Conservation (phyloP, 2,797 vertebrate species). For the Xiphorhynchus erythropygius region DNA sequence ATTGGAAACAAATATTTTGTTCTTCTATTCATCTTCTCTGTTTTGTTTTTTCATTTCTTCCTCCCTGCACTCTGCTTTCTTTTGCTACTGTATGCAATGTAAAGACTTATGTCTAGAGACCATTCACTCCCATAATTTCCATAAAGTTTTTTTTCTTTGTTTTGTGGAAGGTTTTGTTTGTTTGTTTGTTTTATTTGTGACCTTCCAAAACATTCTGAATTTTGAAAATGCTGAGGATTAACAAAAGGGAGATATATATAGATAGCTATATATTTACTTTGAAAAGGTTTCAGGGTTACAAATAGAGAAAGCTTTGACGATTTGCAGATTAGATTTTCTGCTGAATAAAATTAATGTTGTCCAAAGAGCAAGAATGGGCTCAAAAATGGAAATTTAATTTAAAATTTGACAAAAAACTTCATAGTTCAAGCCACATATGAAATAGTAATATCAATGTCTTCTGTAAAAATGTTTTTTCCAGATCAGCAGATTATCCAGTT, state of each 20-base stretch:
- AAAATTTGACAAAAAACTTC: not conserved
- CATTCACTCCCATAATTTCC: not conserved
- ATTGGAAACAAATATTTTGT: not conserved
- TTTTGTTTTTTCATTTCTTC: not conserved
- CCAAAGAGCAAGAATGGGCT: not conserved
- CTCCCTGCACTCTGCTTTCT: not conserved
- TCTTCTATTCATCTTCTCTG: not conserved
- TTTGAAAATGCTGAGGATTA: not conserved
- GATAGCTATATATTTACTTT: not conserved
- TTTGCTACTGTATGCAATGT: not conserved
- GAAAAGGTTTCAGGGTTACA: not conserved
- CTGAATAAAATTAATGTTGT: not conserved
- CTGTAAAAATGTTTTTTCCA: not conserved
- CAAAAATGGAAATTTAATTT: not conserved
- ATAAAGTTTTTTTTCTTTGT: not conserved
- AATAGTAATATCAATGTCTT: not conserved
- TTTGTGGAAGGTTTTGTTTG: not conserved
- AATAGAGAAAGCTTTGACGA: not conserved
- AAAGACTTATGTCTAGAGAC: not conserved
- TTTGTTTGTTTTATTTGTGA: not conserved
- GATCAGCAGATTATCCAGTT: not conserved
- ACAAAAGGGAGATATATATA: not conserved
- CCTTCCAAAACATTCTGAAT: not conserved
- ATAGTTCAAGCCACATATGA: not conserved
- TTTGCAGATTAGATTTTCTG: not conserved